Conservation (phyloP, 2,113 vertebrate genomes). For the Oncorhynchus keta region DNA sequence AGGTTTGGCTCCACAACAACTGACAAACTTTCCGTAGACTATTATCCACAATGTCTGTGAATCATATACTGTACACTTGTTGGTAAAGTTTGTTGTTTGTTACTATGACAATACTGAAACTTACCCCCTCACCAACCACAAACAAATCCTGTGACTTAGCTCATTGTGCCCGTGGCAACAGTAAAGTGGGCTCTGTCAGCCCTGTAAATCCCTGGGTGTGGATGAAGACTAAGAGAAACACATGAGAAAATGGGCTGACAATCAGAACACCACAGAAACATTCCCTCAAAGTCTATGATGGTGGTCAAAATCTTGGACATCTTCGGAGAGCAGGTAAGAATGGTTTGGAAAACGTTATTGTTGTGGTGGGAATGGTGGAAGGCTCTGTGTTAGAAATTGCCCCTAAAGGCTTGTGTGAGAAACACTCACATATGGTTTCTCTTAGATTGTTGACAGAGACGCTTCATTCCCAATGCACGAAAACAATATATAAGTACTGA, state of each 20-base stretch:
- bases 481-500: constrained; percentile 19
- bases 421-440: constrained; percentile 46
- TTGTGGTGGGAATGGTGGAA: constrained; percentile 24
- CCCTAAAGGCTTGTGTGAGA: constrained; percentile 16
- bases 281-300: constrained; percentile 1
- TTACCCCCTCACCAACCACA: constrained; percentile 50
- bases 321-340: constrained; percentile 54
- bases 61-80: constrained; percentile 19
- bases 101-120: constrained; percentile 60
- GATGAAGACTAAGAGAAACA: constrained; percentile 29
- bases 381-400: constrained; percentile 19
- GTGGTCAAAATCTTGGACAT: constrained; percentile 10
- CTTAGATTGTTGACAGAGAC: constrained; percentile 49
- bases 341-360: constrained; percentile 9
- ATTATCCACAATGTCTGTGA: background rate
- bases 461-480: constrained; percentile 19
- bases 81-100: constrained; percentile 28
- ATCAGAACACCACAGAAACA: constrained; percentile 15
- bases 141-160: constrained; percentile 54
- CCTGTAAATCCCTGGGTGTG: constrained; percentile 36
- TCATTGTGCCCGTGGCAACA: constrained; percentile 50
- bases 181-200: constrained; percentile 4
- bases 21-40: background rate
- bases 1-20: constrained; percentile 19
- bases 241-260: constrained; percentile 32